A percentile compares a stretch with the other conserved stretches of the same genome.
These are phyloP conservation scores for Heliconius hermathena DNA, from an alignment of 1,140 invertebrate species.

Conservation along the genomic window DNA sequence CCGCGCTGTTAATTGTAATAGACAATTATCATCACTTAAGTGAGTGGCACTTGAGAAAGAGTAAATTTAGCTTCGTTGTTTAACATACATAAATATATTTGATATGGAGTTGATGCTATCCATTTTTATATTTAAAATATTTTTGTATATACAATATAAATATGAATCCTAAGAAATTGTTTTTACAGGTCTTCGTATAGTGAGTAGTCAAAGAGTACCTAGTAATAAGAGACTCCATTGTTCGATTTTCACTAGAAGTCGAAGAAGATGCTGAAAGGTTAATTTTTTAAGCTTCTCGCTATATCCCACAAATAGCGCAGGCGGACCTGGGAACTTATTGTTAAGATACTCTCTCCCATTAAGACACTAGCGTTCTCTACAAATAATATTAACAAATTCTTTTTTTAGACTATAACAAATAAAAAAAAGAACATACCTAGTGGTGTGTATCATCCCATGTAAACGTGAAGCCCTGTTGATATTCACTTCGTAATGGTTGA, in stretches of 20 bases:
- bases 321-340: too few relatives aligned
- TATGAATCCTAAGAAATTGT: too few relatives aligned
- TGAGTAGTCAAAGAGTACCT: too few relatives aligned
- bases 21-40: slow-evolving; percentile 35
- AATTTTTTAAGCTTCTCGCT: too few relatives aligned
- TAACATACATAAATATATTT: background rate
- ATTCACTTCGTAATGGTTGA: background rate
- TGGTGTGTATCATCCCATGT: slow-evolving; percentile 65
- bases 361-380: too few relatives aligned
- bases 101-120: background rate
- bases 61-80: slow-evolving; percentile 9
- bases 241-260: too few relatives aligned
- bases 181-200: too few relatives aligned
- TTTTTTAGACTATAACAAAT: background rate
- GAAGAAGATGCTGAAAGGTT: too few relatives aligned
- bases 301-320: too few relatives aligned
- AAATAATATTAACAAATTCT: background rate
- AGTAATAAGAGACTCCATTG: too few relatives aligned
- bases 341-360: too few relatives aligned
- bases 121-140: background rate
- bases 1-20: slow-evolving; percentile 40
- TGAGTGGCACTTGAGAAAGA: slow-evolving; percentile 19
- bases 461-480: slow-evolving; percentile 51
- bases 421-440: slow-evolving; percentile 51
- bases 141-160: background rate